These are phyloP conservation scores for Gobius niger DNA, from an alignment of 2,113 vertebrate species.

Conservation along the genomic window DNA sequence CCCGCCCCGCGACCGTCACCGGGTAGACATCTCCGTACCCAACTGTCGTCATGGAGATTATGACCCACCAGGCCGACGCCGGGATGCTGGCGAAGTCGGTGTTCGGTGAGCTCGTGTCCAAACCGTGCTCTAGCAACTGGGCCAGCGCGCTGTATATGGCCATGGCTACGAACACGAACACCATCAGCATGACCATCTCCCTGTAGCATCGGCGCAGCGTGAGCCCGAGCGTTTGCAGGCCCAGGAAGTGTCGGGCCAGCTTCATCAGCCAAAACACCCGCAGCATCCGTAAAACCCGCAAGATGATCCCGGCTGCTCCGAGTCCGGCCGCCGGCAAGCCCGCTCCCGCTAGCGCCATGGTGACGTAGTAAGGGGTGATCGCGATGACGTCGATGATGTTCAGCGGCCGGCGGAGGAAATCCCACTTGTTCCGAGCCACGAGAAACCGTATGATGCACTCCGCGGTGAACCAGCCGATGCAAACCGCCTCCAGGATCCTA, in stretches of 20 bases:
- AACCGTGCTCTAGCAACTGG: conserved; percentile 94
- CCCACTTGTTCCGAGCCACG: conserved; percentile 94
- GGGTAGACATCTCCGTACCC: conserved; percentile 99
- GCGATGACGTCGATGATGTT: conserved; percentile 97
- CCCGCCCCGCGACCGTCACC: conserved; percentile 90
- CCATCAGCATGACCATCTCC: conserved; percentile 98
- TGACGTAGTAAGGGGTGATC: conserved; percentile 93
- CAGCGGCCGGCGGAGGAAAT: conserved; percentile 94
- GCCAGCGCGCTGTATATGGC: conserved; percentile 97
- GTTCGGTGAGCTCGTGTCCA: conserved; percentile 90
- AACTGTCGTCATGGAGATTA: conserved; percentile 99
- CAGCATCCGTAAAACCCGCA: conserved; percentile 97
- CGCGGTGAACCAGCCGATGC: conserved; percentile 98
- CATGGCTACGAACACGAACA: conserved; percentile 97
- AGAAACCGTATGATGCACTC: conserved; percentile 97
- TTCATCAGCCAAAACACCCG: conserved; percentile 99
- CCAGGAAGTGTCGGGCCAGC: conserved; percentile 96
- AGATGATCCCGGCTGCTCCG: conserved; percentile 92
- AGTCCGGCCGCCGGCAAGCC: conserved; percentile 91
- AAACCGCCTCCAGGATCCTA: conserved; percentile 98
- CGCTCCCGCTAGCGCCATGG: conserved; percentile 85
- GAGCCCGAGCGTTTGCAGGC: conserved; percentile 95
- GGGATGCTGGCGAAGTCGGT: conserved; percentile 96
- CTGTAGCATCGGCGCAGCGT: conserved; percentile 95
- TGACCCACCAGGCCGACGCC: conserved; percentile 98